A percentile compares a stretch with the other conserved stretches of the same genome.
Evolutionary conservation across 2,888 invertebrate genomes (phyloP).

Genomic region (Cataglyphis altisquamis): DNA sequence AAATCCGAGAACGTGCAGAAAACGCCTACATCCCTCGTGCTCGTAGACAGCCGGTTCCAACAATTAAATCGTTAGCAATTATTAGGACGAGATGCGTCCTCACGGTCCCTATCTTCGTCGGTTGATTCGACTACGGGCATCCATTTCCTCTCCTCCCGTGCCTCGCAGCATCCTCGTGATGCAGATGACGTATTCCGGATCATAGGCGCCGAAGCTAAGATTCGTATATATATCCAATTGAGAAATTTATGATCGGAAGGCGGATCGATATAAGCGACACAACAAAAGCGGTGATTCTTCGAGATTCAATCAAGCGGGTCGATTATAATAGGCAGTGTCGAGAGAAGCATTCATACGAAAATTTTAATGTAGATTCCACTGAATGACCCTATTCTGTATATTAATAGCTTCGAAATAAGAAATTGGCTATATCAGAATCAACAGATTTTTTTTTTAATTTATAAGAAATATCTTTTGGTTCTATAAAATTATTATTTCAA

Average conservation of each 20-base stretch:
- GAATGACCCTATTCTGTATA: neutral
- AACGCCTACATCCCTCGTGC: constrained; percentile 9
- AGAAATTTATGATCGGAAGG: constrained; percentile 25
- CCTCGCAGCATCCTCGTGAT: constrained; percentile 17
- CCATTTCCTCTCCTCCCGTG: neutral
- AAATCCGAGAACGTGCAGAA: constrained; percentile 44
- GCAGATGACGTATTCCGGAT: constrained; percentile 31
- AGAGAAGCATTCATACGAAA: neutral
- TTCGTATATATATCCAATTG: constrained; percentile 1
- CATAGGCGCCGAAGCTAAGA: constrained; percentile 28
- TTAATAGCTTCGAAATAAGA: neutral
- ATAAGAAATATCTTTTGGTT: neutral
- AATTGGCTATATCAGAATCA: neutral
- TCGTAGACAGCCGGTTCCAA: constrained; percentile 63
- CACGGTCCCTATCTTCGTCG: constrained; percentile 45
- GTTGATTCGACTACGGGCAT: neutral
- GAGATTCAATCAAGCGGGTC: constrained; percentile 15
- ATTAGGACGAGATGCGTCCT: constrained; percentile 65
- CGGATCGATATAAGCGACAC: constrained; percentile 23
- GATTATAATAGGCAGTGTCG: neutral
- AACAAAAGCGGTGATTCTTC: constrained; percentile 15
- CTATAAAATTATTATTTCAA: neutral
- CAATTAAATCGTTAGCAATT: constrained; percentile 76
- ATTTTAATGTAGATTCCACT: neutral
- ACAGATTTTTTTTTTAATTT: neutral